phyloP scores from a whole-genome alignment of 2,888 invertebrate genomes.

The Acleris holmiana region DNA sequence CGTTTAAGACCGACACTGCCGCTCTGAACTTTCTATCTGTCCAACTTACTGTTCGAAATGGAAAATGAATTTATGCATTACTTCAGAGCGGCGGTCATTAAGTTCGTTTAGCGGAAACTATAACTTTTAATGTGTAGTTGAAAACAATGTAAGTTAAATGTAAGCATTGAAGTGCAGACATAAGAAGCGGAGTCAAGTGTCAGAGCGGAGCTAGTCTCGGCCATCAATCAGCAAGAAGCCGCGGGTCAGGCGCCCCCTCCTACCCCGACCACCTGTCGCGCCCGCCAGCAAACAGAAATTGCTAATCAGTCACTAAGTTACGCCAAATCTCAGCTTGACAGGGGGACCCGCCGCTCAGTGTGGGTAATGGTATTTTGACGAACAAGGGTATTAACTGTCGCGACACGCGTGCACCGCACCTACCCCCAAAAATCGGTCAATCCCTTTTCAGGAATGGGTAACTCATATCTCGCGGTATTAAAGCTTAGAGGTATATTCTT shows the following conservation, averaged over 20 bases:
- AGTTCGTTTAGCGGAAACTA: conserved; percentile 33
- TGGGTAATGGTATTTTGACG: conserved; percentile 74
- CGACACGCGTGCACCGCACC: conserved; percentile 43
- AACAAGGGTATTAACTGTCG: conserved; percentile 65
- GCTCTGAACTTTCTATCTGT: conserved; percentile 13
- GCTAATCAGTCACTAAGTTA: conserved; percentile 83
- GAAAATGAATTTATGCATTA: conserved; percentile 33
- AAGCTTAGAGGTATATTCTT: not conserved
- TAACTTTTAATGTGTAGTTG: conserved; percentile 30
- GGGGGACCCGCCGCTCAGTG: conserved; percentile 59
- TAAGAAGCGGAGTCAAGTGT: conserved; percentile 54
- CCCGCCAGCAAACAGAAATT: conserved; percentile 70
- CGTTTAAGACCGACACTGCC: not conserved
- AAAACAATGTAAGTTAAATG: conserved; percentile 36
- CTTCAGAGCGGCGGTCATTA: conserved; percentile 24
- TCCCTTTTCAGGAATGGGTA: conserved; percentile 1
- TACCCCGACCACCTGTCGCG: conserved; percentile 79
- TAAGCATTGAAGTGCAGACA: conserved; percentile 51
- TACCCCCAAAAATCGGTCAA: conserved; percentile 46
- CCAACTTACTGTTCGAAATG: conserved; percentile 42
- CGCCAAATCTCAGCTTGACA: conserved; percentile 78
- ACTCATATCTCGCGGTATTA: conserved; percentile 6
- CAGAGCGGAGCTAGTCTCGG: conserved; percentile 57
- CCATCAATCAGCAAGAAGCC: conserved; percentile 72
- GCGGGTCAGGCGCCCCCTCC: conserved; percentile 63